Base-by-base conservation (phyloP, 2,888 invertebrate species). In the Lepidocyrtinus sp. region DNA sequence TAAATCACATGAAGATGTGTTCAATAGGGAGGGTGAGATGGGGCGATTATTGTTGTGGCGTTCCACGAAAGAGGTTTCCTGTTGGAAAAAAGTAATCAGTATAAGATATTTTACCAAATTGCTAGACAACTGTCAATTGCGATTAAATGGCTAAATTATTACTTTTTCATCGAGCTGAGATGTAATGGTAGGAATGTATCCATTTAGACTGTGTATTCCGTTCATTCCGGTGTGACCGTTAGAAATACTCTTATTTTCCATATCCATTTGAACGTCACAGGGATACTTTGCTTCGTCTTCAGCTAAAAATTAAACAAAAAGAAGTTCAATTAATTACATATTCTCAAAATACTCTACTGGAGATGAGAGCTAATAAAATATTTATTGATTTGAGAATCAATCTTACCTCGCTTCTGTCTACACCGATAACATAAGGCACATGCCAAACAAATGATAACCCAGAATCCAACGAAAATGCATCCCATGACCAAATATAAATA, bases 41-140 rank as follows among this genome's bases (percentile, higher is more conserved):
- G 87, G 87, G 67, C 86, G 86, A 87, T 92, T 93, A 89, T 93
- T 93, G 89, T 93, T 93, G 87, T 92, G 92, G 46, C 90, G 89
- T 83, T 90, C 88, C 86, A 93, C 89, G 89, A 92, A 92, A 67
- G 93, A 92, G 91, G 93, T 92, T 90, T 93, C 93, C 87, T 86
- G 68, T 73, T 19, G 21, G 12, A 46, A 62, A 55, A 36, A 22
- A 63, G n/a, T 22, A 17, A 24, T 25, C n/a, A 21, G 21, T n/a
- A 59, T 9, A 7, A 59, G 22, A 24, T 3, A 27, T 26, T 65
- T 26, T 65, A 65, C 26, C 5, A 27, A 25, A n/a, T 59, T 25
- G 63, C 21, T 25, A 59, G n/a, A 15, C 63, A 19, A 15, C 21
- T 15, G 24, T 15, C 12, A 45, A 17, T 45, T 5, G 26, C 19